A percentile compares a stretch with the other conserved stretches of the same genome.
Evolutionary conservation across 2,113 vertebrate species (phyloP).

Genomic region (Ariopsis seemanni): DNA sequence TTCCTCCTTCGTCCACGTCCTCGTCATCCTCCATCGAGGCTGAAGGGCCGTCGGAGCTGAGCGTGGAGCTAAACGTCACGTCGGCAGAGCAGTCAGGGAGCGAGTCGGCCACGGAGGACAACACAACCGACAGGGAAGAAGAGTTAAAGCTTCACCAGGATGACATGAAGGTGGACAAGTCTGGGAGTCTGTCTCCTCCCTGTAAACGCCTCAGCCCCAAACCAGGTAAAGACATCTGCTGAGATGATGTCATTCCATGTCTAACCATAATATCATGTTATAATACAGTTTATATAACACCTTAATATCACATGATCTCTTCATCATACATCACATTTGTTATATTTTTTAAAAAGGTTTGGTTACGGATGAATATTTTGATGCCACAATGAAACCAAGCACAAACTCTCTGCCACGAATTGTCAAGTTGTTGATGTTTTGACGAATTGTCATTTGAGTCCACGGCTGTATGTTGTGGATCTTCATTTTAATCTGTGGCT

Average conservation of each 20-base stretch:
- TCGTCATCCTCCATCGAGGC: constrained; percentile 72
- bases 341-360: neutral
- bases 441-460: no score
- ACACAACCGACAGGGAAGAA: constrained; percentile 82
- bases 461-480: neutral
- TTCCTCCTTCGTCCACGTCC: constrained; percentile 65
- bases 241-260: neutral
- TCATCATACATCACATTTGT: neutral
- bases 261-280: neutral
- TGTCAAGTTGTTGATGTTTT: neutral
- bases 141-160: constrained; percentile 80
- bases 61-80: constrained; percentile 87
- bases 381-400: neutral
- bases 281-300: neutral
- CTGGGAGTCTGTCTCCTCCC: constrained; percentile 75
- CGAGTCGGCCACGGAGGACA: constrained; percentile 90
- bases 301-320: neutral
- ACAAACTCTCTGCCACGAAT: neutral
- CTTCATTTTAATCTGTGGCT: neutral
- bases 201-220: constrained; percentile 93
- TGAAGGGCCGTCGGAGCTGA: constrained; percentile 73
- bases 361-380: neutral
- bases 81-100: constrained; percentile 92
- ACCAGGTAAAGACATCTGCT: constrained; percentile 75
- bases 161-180: constrained; percentile 83